Evolutionary conservation across 2,797 vertebrate species (phyloP).

Genomic region (Argya squamiceps): DNA sequence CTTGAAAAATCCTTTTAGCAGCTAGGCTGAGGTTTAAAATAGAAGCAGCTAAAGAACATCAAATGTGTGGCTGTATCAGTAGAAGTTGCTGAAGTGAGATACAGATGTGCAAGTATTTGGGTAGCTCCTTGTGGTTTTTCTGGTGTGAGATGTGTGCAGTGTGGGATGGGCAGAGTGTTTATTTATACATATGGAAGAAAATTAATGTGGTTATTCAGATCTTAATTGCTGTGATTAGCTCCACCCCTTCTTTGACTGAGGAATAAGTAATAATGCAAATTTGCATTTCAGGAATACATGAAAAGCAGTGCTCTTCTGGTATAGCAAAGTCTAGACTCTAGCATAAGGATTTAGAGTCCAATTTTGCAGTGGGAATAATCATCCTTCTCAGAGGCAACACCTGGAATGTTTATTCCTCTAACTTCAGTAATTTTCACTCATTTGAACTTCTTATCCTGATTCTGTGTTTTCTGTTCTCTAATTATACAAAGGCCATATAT

Average conservation of each 20-base stretch:
- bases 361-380: accelerated
- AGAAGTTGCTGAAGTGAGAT: neutral
- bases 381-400: neutral
- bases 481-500: neutral
- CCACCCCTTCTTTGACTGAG: neutral
- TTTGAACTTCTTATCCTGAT: neutral
- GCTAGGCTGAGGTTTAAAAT: neutral
- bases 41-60: neutral
- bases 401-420: neutral
- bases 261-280: neutral
- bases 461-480: neutral
- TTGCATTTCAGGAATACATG: neutral
- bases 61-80: neutral
- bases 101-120: neutral
- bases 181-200: neutral
- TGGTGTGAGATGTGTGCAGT: neutral
- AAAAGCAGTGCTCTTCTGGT: neutral
- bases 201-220: neutral
- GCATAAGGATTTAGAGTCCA: neutral
- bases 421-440: neutral
- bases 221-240: neutral
- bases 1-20: neutral
- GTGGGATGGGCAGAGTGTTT: neutral
- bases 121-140: neutral
- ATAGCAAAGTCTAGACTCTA: neutral